Conservation (phyloP, 2,797 vertebrate species). For the Esox masquinongy region DNA sequence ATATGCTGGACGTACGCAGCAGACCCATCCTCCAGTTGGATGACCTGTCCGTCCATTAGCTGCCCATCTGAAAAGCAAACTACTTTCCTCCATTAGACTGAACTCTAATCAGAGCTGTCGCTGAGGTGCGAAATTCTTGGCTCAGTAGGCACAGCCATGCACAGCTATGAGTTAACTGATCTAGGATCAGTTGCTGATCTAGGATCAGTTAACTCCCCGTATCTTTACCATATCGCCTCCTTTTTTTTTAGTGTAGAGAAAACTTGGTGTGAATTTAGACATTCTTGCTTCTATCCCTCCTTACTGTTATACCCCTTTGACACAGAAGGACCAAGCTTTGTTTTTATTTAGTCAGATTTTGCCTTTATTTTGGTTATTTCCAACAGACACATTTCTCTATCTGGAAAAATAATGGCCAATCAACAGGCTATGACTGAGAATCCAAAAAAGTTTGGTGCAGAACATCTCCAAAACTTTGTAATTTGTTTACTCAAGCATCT, state of each 20-base stretch:
- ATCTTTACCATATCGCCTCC: neutral
- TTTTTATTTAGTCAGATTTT: no score
- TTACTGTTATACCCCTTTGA: neutral
- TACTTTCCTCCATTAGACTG: slow-evolving; percentile 24
- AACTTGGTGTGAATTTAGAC: neutral
- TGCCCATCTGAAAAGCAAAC: slow-evolving; percentile 84
- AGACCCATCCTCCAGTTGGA: slow-evolving; percentile 97
- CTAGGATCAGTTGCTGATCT: neutral
- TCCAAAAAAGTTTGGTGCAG: no score
- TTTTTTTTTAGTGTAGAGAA: neutral
- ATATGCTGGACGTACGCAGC: slow-evolving; percentile 97
- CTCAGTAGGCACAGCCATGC: neutral
- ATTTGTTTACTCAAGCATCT: no score
- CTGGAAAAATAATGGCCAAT: no score
- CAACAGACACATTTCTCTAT: no score
- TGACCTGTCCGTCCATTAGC: slow-evolving; percentile 97
- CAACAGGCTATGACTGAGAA: no score
- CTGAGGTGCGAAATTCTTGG: neutral
- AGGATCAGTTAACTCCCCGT: neutral
- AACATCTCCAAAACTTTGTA: no score
- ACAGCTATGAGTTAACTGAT: no score
- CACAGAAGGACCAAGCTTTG: no score
- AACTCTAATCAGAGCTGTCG: neutral
- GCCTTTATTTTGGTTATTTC: no score
- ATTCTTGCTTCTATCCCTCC: neutral